These are phyloP conservation scores for Lepus europaeus DNA, from an alignment of 2,113 vertebrate species.

Conservation along the genomic window DNA sequence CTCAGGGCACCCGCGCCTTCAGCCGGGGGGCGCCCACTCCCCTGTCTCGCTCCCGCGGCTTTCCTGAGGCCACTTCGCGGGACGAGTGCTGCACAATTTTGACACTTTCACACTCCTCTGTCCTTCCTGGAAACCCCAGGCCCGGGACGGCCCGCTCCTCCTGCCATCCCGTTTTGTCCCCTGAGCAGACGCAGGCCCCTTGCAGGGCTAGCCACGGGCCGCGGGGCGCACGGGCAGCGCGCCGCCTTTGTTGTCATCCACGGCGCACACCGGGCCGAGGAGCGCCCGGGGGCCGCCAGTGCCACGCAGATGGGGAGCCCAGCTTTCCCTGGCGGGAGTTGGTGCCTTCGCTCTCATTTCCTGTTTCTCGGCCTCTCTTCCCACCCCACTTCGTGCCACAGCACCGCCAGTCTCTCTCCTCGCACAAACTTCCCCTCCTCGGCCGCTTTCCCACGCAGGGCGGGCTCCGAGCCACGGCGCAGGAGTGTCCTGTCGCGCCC, in stretches of 20 bases:
- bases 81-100: constrained; percentile 21
- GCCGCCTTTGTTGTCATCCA: constrained; percentile 65
- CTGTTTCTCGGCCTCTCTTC: constrained; percentile 76
- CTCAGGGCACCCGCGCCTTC: neutral
- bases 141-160: neutral
- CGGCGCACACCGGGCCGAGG: neutral
- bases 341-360: constrained; percentile 75
- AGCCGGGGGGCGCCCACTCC: too few relatives aligned
- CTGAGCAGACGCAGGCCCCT: neutral
- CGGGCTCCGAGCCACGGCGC: neutral
- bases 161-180: neutral
- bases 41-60: neutral
- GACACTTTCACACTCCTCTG: constrained; percentile 24
- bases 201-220: neutral
- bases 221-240: neutral
- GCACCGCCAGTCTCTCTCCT: constrained; percentile 12
- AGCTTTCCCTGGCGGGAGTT: constrained; percentile 53
- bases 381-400: constrained; percentile 57
- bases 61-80: neutral
- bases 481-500: neutral
- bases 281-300: constrained; percentile 58
- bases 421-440: constrained; percentile 72
- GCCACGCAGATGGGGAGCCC: constrained; percentile 19
- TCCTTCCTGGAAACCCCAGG: neutral
- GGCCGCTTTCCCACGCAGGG: constrained; percentile 58